Percentiles rank a stretch among this genome's conserved stretches.
Evolutionary conservation across 2,113 vertebrate genomes (phyloP).

Genomic region (Tor tambroides): DNA sequence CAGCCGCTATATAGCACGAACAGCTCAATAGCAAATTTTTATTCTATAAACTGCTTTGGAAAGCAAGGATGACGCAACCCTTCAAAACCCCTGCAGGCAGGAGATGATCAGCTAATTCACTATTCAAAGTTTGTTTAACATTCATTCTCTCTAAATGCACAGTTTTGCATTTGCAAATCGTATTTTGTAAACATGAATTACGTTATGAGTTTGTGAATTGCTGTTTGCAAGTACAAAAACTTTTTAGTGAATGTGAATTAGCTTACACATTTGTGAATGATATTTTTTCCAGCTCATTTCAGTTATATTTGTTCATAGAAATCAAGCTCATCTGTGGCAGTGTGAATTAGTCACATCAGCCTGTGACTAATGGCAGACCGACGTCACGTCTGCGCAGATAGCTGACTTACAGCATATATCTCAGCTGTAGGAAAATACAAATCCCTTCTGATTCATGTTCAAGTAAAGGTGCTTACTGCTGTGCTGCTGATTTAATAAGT

Average conservation of each 20-base stretch:
- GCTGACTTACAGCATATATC: conserved; percentile 22
- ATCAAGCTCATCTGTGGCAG: conserved; percentile 26
- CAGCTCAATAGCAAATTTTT: conserved; percentile 15
- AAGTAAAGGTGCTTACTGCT: background rate
- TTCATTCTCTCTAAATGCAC: background rate
- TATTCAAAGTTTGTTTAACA: conserved; percentile 17
- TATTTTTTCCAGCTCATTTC: background rate
- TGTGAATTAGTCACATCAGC: conserved; percentile 47
- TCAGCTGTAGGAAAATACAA: conserved; percentile 15
- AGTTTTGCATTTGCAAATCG: background rate
- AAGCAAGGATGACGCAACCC: background rate
- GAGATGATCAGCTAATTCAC: background rate
- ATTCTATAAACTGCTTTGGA: background rate
- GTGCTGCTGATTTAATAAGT: background rate
- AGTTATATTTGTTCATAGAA: background rate
- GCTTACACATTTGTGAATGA: background rate
- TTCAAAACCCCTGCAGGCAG: background rate
- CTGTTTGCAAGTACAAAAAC: conserved; percentile 4
- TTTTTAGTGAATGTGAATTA: background rate
- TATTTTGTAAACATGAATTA: background rate
- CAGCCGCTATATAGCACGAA: background rate
- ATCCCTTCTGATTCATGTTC: conserved; percentile 4
- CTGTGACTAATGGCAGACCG: conserved; percentile 43
- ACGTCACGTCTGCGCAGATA: conserved; percentile 18
- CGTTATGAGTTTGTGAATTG: background rate